Evolutionary conservation across 1,140 invertebrate genomes (phyloP).

Genomic region (Cardiocondyla obscurior): DNA sequence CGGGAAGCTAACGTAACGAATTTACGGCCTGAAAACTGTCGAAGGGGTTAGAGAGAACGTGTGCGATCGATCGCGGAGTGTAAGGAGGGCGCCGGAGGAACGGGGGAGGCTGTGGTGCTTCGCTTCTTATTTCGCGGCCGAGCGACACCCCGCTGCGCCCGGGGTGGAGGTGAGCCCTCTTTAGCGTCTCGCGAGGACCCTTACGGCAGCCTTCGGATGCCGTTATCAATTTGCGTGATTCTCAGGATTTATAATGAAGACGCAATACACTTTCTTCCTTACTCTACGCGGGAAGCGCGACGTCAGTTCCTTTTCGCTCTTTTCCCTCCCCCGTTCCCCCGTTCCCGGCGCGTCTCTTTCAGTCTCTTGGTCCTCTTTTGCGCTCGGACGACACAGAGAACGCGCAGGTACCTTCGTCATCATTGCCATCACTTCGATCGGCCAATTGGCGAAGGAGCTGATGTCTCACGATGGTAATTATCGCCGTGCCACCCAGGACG

Average conservation of each 20-base stretch:
- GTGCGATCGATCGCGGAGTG: conserved; percentile 24
- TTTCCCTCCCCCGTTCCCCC: background rate
- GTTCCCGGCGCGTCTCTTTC: background rate
- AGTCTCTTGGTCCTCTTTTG: background rate
- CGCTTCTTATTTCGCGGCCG: conserved; percentile 67
- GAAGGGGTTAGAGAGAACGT: conserved; percentile 47
- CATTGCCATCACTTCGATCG: conserved; percentile 56
- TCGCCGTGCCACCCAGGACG: conserved; percentile 69
- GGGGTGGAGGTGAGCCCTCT: conserved; percentile 68
- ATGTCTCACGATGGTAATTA: conserved; percentile 69
- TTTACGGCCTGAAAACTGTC: background rate
- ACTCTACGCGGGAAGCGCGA: background rate
- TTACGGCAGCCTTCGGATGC: conserved; percentile 73
- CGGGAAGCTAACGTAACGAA: conserved; percentile 16
- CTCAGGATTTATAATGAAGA: conserved; percentile 75
- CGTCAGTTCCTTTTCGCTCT: background rate
- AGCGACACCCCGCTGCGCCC: conserved; percentile 64
- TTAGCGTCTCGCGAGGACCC: conserved; percentile 63
- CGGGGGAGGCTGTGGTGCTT: conserved; percentile 36
- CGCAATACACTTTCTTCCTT: conserved; percentile 57
- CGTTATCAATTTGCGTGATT: conserved; percentile 78
- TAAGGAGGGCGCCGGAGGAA: conserved; percentile 15
- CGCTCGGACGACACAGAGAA: background rate
- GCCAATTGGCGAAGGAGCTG: conserved; percentile 58
- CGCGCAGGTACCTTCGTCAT: conserved; percentile 60